phyloP scores from a whole-genome alignment of 2,888 invertebrate genomes.

The Drosophila siamana region DNA sequence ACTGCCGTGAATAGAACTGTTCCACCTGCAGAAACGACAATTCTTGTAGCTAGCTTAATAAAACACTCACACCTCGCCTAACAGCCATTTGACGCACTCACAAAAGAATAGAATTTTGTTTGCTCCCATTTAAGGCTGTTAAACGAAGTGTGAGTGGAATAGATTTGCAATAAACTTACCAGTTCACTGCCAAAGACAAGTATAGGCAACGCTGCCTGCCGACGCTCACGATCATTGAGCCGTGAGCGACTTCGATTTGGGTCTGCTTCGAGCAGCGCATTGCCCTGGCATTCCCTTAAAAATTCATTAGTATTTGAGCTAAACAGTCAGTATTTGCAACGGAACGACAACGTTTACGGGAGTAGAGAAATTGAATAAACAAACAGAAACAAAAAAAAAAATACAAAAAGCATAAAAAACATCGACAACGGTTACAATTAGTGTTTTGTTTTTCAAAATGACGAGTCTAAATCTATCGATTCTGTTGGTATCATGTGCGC shows the following conservation, averaged over 20 bases:
- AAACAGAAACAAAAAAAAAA: constrained; percentile 14
- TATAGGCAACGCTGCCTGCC: constrained; percentile 95
- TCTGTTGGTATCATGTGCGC: constrained; percentile 19
- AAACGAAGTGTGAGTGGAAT: background rate
- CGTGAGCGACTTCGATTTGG: constrained; percentile 86
- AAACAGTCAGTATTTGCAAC: constrained; percentile 58
- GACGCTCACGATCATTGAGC: constrained; percentile 92
- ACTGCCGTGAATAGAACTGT: constrained; percentile 95
- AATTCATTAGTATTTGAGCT: constrained; percentile 94
- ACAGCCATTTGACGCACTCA: background rate
- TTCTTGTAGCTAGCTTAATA: background rate
- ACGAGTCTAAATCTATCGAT: constrained; percentile 36
- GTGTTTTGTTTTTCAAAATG: constrained; percentile 15
- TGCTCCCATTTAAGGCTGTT: background rate
- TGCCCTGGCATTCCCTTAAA: constrained; percentile 89
- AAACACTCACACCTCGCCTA: background rate
- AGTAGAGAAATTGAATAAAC: constrained; percentile 58
- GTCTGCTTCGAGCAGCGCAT: constrained; percentile 85
- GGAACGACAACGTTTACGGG: constrained; percentile 73
- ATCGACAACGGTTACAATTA: constrained; percentile 49
- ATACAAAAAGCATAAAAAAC: constrained; percentile 41
- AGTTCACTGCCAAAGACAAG: constrained; percentile 95
- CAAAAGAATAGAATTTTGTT: too few species aligned
- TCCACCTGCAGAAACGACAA: constrained; percentile 89
- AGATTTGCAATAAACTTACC: constrained; percentile 85